Conservation (phyloP, 2,797 vertebrate genomes). For the Phylloscopus collybita region DNA sequence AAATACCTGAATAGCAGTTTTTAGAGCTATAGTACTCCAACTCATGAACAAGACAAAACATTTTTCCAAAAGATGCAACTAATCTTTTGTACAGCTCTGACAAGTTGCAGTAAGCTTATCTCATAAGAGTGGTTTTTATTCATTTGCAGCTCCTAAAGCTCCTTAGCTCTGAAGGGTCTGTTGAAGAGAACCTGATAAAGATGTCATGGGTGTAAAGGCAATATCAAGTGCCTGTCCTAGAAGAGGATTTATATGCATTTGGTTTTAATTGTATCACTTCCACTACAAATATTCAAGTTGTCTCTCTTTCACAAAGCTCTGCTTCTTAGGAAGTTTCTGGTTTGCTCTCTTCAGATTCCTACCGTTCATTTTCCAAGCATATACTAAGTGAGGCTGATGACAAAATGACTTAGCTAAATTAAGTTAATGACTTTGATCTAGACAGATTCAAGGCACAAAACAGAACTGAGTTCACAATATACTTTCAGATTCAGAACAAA, state of each 20-base stretch:
- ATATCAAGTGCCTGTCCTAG: conserved; percentile 55
- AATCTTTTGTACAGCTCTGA: conserved; percentile 77
- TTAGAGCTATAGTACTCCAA: conserved; percentile 62
- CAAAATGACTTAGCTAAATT: not conserved
- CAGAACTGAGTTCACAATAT: not conserved
- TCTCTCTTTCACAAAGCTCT: conserved; percentile 43
- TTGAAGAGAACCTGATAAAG: conserved; percentile 77
- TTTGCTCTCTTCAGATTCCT: conserved; percentile 26
- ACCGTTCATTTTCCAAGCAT: not conserved
- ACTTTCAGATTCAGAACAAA: not conserved
- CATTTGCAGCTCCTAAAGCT: conserved; percentile 78
- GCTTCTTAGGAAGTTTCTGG: conserved; percentile 25
- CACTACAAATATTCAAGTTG: conserved; percentile 70
- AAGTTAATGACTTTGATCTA: not conserved
- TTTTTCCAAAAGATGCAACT: conserved; percentile 70
- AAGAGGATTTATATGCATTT: conserved; percentile 80
- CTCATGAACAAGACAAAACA: conserved; percentile 72
- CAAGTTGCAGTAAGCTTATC: conserved; percentile 80
- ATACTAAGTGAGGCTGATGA: not conserved
- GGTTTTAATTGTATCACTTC: conserved; percentile 77
- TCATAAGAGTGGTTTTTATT: conserved; percentile 74
- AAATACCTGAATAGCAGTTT: conserved; percentile 72
- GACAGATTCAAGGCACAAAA: not conserved
- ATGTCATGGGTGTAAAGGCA: conserved; percentile 50
- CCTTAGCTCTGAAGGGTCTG: conserved; percentile 69